Base-by-base conservation (phyloP, 1,140 invertebrate genomes). In the Lepidurus couesii region DNA sequence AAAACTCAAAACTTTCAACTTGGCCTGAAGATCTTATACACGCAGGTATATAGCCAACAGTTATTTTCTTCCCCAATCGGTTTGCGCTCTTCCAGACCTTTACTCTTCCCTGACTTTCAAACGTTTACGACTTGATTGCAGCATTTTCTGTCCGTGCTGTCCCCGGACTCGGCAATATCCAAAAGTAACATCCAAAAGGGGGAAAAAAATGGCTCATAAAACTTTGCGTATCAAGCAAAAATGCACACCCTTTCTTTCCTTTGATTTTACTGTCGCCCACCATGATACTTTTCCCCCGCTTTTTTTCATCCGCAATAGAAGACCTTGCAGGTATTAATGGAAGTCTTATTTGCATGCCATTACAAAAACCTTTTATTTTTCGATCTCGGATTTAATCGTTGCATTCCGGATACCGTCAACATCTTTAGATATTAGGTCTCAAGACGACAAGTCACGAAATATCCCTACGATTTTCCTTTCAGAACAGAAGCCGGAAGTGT, bases 51-150 rank as follows among this genome's bases (percentile, higher is more conserved):
- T 16, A 21, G 16, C 8, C 16, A 16, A 16, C 21, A 21, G 53
- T 65, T 13, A 65, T 65, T 65, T 65, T 16, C 21, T 21, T 16
- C 53, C 53, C 21, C 21, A 13, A n/a, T 65, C 6, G 53, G 6
- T 9, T n/a, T 16, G 53, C 13, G n/a, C 21, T 65, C 53, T 65
- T 65, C 21, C 13, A 21, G 3, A 65, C 8, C 13, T 65, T 16
- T 16, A 65, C 21, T 65, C 53, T 65, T 65, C 53, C 21, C n/a
- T 21, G 53, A n/a, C 21, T 65, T 65, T 13, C 4, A 65, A 65
- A 65, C 53, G 53, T 65, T 65, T 65, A 65, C 53, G 53, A 65
- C 53, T 65, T 65, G 53, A 65, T 65, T 65, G 53, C 53, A 65
- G 53, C 53, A 65, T 65, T 65, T 65, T 65, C 16, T 65, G 53